These are phyloP conservation scores for Clistopyga incitator DNA, from an alignment of 2,888 invertebrate species.

Conservation along the genomic window DNA sequence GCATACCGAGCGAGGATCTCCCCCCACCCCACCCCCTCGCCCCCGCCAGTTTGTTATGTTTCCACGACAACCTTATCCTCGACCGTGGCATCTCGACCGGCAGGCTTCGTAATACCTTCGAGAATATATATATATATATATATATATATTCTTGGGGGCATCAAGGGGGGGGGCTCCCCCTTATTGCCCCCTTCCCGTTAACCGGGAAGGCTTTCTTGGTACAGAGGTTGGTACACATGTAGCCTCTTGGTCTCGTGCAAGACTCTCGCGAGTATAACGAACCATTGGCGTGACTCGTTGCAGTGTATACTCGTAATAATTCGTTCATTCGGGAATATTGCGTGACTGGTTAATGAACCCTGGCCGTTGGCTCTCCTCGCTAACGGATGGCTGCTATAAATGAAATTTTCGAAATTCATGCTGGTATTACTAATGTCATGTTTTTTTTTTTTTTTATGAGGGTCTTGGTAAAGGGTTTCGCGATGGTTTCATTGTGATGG, in stretches of 20 bases:
- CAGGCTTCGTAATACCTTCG: constrained; percentile 41
- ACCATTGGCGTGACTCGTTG: constrained; percentile 42
- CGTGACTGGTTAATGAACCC: constrained; percentile 40
- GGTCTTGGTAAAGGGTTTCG: no score
- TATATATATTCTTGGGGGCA: constrained; percentile 22
- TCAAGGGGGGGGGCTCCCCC: background rate
- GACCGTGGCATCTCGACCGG: constrained; percentile 22
- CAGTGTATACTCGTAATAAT: constrained; percentile 26
- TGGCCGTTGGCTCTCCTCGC: background rate
- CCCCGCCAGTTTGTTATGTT: constrained; percentile 61
- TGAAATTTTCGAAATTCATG: background rate
- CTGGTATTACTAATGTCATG: background rate
- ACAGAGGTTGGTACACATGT: background rate
- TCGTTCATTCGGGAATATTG: constrained; percentile 28
- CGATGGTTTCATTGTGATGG: no score
- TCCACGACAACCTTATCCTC: constrained; percentile 65
- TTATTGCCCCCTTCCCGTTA: background rate
- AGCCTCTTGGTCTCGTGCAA: constrained; percentile 12
- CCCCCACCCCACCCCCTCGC: background rate
- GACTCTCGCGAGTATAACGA: constrained; percentile 39
- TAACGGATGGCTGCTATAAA: background rate
- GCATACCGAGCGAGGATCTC: constrained; percentile 47
- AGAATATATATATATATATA: constrained; percentile 17
- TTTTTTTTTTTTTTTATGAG: background rate
- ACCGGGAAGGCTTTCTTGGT: constrained; percentile 1